These are phyloP conservation scores for Automeris io DNA, from an alignment of 2,888 invertebrate genomes.

Conservation along the genomic window DNA sequence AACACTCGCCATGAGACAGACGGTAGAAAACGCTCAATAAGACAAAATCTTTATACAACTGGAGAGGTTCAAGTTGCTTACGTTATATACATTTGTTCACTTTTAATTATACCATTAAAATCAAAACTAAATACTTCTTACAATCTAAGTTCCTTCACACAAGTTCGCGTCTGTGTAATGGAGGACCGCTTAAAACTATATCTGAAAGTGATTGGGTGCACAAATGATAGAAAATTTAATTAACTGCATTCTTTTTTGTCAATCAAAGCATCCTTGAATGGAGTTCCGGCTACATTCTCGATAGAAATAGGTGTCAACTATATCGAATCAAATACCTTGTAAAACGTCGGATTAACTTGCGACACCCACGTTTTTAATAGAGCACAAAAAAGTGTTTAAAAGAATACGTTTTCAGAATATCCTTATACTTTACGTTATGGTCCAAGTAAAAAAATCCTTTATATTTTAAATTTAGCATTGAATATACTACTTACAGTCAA, in stretches of 20 bases:
- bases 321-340: conserved; percentile 16
- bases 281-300: conserved; percentile 22
- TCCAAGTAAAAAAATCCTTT: too few species aligned
- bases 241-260: conserved; percentile 19
- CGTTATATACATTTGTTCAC: too few species aligned
- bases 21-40: too few species aligned
- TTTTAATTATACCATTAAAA: background rate
- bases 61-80: too few species aligned
- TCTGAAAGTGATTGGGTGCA: background rate
- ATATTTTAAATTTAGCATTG: background rate
- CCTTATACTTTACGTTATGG: too few species aligned
- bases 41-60: too few species aligned
- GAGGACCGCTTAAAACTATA: conserved; percentile 2
- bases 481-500: background rate
- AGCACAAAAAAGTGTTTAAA: background rate
- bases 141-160: too few species aligned
- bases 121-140: too few species aligned
- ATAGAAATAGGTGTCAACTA: conserved; percentile 21
- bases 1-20: too few species aligned
- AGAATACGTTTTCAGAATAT: background rate
- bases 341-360: conserved; percentile 6
- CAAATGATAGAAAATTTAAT: conserved; percentile 8
- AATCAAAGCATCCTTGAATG: conserved; percentile 24
- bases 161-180: conserved; percentile 14
- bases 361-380: background rate